These are phyloP conservation scores for Iguana delicatissima DNA, from an alignment of 2,797 vertebrate species.

Conservation along the genomic window DNA sequence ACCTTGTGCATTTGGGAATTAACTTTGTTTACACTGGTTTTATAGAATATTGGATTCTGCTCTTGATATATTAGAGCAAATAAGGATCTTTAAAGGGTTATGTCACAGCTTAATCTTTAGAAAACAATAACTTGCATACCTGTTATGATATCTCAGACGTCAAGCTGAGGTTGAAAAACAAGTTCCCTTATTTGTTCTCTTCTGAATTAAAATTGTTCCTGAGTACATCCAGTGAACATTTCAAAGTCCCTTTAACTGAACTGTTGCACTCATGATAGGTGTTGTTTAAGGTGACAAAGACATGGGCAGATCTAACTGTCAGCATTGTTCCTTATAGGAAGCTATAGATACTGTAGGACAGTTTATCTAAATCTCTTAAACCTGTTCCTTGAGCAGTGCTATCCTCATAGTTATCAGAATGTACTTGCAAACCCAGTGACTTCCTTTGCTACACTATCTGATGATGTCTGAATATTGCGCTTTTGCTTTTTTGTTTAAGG, in stretches of 20 bases:
- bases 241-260: background rate
- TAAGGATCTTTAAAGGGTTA: background rate
- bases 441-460: background rate
- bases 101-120: background rate
- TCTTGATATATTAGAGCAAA: background rate
- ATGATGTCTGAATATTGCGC: background rate
- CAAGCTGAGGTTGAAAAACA: constrained; percentile 13
- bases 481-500: background rate
- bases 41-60: background rate
- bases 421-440: background rate
- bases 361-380: background rate
- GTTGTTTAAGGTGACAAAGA: background rate
- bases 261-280: background rate
- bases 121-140: background rate
- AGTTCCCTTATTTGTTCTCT: background rate
- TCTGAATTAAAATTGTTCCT: background rate
- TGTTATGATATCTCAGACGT: background rate
- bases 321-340: background rate
- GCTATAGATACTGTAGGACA: background rate
- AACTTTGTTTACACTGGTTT: background rate
- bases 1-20: background rate
- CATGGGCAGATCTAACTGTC: background rate
- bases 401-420: background rate
- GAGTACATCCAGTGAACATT: background rate
- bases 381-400: background rate